Base-by-base conservation (phyloP, 2,797 vertebrate species). In the Harpagifer antarcticus region DNA sequence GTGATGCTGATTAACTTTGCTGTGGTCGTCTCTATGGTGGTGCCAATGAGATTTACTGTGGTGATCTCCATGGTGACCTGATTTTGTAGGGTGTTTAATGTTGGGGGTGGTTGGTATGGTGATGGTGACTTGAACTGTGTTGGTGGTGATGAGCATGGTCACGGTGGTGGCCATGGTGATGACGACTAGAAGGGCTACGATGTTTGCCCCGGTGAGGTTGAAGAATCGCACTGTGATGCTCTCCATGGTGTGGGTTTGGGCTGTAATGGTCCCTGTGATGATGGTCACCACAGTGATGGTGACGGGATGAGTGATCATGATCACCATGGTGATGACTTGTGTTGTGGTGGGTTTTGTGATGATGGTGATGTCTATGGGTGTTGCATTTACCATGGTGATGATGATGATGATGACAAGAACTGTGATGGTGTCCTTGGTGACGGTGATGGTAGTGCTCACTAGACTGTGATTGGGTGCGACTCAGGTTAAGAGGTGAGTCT, bases 391-490 rank as follows among this genome's bases (percentile, higher is more conserved):
- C 33, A 55, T 74, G 74, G 63, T 37, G 33, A 9, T 65, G 66
- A 47, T 77, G 66, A 47, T 77, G 75, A 48, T 70, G 79, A 20
- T 61, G 70, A 55, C 48, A 20, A 8, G 61, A 77, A 14, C 58
- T 64, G 53, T 63, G 79, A 68, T 63, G 47, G 1, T 79, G 56
- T 57, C 65, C 50, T 71, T 82, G 77, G 59, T 76, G 73, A 43
- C 31, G 61, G 20, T 79, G 81, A 63, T 78, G 80, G 75, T 61
- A 17, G 55, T 77, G 80, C 23, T 87, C 84, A 27, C 55, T 33
- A 62, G 83, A 73, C 3, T 79, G 73, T 1, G 87, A 88, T 64
- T 27, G 60, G 16, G 72, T 76, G 19, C 17, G 57, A 73, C 53
- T 19, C 43, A 45, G 9, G 20, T 52, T 57, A 55, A 60, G 40